Conservation (phyloP, 2,113 vertebrate species). For the Miniopterus natalensis region DNA sequence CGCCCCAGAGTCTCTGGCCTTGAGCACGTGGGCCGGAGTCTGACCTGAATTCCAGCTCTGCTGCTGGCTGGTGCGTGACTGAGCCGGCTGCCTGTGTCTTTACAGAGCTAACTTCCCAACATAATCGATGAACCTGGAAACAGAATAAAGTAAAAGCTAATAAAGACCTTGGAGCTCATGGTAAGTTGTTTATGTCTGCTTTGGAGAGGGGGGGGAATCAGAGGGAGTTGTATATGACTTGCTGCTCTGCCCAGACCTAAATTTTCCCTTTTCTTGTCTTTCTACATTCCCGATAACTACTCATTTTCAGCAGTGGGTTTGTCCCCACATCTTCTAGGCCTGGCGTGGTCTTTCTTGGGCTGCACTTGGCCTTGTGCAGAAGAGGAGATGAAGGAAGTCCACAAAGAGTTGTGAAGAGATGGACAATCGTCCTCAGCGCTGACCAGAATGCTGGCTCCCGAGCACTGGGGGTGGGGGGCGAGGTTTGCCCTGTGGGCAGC, state of each 20-base stretch:
- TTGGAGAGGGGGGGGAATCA: background rate
- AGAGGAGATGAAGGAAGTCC: background rate
- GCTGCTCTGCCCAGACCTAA: background rate
- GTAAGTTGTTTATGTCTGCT: background rate
- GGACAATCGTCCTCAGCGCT: background rate
- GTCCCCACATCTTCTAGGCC: background rate
- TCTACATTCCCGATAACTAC: background rate
- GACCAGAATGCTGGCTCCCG: background rate
- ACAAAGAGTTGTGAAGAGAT: background rate
- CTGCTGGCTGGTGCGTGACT: background rate
- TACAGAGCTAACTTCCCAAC: background rate
- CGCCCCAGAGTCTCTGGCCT: background rate
- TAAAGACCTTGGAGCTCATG: background rate
- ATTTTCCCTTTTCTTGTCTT: background rate
- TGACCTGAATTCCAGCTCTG: background rate
- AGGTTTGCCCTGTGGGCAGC: background rate
- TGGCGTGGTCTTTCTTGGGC: background rate
- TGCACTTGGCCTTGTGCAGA: background rate
- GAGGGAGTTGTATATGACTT: background rate
- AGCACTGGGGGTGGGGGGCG: fast-evolving
- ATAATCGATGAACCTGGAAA: background rate
- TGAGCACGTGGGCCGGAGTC: background rate
- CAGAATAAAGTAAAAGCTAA: background rate
- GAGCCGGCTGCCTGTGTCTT: background rate
- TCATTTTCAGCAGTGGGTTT: background rate